Evolutionary conservation across 2,113 vertebrate species (phyloP).

Genomic region (Arizona elegans): DNA sequence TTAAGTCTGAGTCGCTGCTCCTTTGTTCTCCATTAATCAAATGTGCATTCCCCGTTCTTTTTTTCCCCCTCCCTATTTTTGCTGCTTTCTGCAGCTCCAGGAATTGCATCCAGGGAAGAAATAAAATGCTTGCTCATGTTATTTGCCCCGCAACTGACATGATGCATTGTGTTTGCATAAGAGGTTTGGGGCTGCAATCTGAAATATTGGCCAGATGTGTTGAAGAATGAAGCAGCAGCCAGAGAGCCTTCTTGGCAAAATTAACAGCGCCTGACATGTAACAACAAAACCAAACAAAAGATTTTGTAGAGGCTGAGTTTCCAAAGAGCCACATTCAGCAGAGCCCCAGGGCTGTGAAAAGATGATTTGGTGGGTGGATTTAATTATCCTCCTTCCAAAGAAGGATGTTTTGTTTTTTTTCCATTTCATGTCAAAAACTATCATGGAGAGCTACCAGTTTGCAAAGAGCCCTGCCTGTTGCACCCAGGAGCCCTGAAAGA

Average conservation of each 20-base stretch:
- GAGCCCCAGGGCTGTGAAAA: not conserved
- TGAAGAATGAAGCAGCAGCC: not conserved
- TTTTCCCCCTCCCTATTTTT: not conserved
- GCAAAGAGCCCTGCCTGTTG: not conserved
- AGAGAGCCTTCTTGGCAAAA: not conserved
- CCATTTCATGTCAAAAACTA: not conserved
- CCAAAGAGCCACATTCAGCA: not conserved
- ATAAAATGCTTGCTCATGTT: slow-evolving; percentile 3
- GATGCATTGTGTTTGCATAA: slow-evolving; percentile 13
- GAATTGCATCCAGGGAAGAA: slow-evolving; percentile 20
- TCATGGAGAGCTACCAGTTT: not conserved
- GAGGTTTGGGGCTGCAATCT: not conserved
- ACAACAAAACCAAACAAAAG: not conserved
- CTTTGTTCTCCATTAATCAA: slow-evolving; percentile 58
- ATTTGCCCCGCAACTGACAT: not conserved
- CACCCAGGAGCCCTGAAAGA: not conserved
- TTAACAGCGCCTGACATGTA: not conserved
- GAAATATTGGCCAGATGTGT: not conserved
- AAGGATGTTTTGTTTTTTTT: not conserved
- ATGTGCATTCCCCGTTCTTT: slow-evolving; percentile 3
- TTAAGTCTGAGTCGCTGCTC: slow-evolving; percentile 33
- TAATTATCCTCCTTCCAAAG: too few species aligned
- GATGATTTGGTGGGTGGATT: not conserved
- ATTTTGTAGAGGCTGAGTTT: not conserved
- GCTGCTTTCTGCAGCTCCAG: slow-evolving; percentile 9